Conservation (phyloP, 1,140 invertebrate genomes). For the Leptinotarsa texana region DNA sequence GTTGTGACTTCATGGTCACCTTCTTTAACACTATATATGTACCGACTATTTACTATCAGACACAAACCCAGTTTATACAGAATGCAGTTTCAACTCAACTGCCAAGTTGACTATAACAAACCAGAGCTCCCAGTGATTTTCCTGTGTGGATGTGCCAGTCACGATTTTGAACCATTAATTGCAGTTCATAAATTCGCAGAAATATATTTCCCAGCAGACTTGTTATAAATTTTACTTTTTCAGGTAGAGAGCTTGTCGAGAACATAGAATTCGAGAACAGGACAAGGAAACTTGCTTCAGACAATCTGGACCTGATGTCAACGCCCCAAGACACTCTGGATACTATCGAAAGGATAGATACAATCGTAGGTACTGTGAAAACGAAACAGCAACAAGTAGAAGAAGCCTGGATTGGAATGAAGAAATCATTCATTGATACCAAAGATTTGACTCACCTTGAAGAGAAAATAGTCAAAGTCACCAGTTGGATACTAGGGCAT, state of each 20-base stretch:
- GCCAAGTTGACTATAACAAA: too few species aligned
- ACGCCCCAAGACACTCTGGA: constrained; percentile 66
- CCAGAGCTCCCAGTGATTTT: too few species aligned
- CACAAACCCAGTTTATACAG: too few species aligned
- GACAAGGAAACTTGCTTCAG: constrained; percentile 51
- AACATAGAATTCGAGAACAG: constrained; percentile 53
- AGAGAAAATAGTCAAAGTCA: constrained; percentile 68
- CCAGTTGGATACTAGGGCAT: constrained; percentile 74
- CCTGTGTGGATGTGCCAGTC: too few species aligned
- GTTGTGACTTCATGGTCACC: too few species aligned
- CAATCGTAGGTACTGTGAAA: constrained; percentile 63
- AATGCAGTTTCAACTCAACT: too few species aligned
- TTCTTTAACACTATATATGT: too few species aligned
- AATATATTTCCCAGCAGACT: background rate
- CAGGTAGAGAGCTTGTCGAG: constrained; percentile 50
- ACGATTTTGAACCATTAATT: too few species aligned
- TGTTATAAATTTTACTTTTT: constrained; percentile 10
- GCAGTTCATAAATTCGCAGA: too few species aligned
- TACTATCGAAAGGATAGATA: constrained; percentile 62
- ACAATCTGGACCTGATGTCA: constrained; percentile 52
- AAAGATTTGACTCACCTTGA: constrained; percentile 66
- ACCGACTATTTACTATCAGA: too few species aligned
- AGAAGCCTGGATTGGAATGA: constrained; percentile 64
- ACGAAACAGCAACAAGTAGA: constrained; percentile 65
- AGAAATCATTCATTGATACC: constrained; percentile 63